Evolutionary conservation across 2,797 vertebrate species (phyloP).

Genomic region (Loris lydekkerianus): DNA sequence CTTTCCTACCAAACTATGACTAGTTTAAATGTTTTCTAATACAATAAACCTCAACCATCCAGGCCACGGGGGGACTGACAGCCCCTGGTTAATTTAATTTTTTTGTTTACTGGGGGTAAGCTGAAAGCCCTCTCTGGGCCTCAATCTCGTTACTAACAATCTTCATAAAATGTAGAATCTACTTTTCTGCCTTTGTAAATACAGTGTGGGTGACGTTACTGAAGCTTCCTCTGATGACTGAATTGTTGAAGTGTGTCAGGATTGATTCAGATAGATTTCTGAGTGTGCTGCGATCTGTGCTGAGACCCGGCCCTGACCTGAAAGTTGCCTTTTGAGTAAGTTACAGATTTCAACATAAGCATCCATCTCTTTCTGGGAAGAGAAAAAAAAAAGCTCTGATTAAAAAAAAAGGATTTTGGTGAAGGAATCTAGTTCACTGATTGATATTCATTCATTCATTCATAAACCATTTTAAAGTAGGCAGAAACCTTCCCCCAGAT

Average conservation of each 20-base stretch:
- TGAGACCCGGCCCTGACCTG: background rate
- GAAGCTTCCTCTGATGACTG: slow-evolving; percentile 73
- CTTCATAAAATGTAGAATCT: slow-evolving; percentile 73
- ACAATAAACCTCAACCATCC: slow-evolving; percentile 66
- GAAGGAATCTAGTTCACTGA: background rate
- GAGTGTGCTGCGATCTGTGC: background rate
- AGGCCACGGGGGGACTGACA: background rate
- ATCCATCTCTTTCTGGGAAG: background rate
- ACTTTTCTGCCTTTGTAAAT: slow-evolving; percentile 72
- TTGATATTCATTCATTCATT: background rate
- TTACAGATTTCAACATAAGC: background rate
- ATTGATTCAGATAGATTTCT: slow-evolving; percentile 60
- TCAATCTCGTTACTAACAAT: slow-evolving; percentile 76
- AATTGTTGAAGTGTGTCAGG: slow-evolving; percentile 69
- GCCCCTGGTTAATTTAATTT: slow-evolving; percentile 72
- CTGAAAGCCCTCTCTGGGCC: slow-evolving; percentile 40
- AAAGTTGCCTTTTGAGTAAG: slow-evolving; percentile 39
- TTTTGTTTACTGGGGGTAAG: slow-evolving; percentile 70
- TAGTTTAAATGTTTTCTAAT: slow-evolving; percentile 66
- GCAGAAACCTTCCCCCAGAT: background rate
- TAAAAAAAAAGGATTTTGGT: background rate
- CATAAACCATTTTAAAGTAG: background rate
- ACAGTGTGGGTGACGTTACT: slow-evolving; percentile 63
- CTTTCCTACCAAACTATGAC: slow-evolving; percentile 51
- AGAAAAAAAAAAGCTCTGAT: background rate